Percentiles rank a stretch among this genome's conserved stretches.
Evolutionary conservation across 2,797 vertebrate species (phyloP).

Genomic region (Vultur gryphus): DNA sequence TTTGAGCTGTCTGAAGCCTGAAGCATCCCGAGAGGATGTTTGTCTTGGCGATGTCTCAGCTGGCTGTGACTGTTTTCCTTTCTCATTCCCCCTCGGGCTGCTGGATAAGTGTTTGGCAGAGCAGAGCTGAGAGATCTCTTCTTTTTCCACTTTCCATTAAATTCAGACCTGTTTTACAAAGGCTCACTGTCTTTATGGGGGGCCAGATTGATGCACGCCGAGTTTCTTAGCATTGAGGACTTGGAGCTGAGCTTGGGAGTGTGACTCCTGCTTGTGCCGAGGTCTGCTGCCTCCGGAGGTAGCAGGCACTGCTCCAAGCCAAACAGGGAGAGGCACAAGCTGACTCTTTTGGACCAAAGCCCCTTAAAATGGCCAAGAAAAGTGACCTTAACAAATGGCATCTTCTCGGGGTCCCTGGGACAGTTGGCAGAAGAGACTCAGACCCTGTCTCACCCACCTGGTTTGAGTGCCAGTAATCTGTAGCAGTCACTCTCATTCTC

Average conservation of each 20-base stretch:
- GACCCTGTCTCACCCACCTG: fast-evolving
- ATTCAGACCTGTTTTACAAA: neutral
- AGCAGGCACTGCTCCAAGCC: neutral
- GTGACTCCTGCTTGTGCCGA: neutral
- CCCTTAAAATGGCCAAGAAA: neutral
- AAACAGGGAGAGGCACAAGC: neutral
- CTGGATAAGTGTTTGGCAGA: neutral
- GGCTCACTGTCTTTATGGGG: fast-evolving
- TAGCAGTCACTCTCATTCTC: neutral
- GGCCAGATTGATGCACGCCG: neutral
- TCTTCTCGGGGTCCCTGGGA: neutral
- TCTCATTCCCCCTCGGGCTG: neutral
- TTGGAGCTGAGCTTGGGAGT: neutral
- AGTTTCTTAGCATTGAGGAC: neutral
- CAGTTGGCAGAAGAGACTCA: neutral
- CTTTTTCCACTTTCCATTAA: neutral
- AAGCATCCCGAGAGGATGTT: neutral
- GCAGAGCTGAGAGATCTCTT: neutral
- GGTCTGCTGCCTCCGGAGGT: neutral
- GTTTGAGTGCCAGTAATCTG: fast-evolving
- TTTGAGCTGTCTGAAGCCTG: neutral
- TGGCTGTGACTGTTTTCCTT: neutral
- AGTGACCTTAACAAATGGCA: neutral
- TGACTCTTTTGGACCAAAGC: neutral
- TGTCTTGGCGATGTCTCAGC: fast-evolving